Evolutionary conservation across 2,888 invertebrate genomes (phyloP).

Genomic region (Agrochola litura): DNA sequence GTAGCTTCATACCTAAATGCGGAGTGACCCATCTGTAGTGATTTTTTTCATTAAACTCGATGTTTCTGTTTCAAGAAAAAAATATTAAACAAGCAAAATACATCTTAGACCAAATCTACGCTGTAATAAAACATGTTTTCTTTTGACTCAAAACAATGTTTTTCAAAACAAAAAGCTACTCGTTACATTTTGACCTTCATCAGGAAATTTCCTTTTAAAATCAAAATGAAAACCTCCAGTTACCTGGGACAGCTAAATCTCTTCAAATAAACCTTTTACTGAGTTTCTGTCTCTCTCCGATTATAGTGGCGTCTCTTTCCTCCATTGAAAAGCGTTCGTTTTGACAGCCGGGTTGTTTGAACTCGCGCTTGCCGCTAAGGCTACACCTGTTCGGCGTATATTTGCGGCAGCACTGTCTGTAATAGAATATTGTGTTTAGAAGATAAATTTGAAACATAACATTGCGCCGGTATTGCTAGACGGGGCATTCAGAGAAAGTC

Average conservation of each 20-base stretch:
- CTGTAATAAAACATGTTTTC: neutral
- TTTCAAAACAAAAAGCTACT: neutral
- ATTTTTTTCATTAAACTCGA: neutral
- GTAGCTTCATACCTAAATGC: too few relatives aligned
- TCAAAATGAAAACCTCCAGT: neutral
- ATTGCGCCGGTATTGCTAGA: too few relatives aligned
- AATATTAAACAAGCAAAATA: neutral
- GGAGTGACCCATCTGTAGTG: too few relatives aligned
- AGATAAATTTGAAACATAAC: too few relatives aligned
- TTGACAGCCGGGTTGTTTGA: conserved; percentile 91
- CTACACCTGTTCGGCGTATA: conserved; percentile 90
- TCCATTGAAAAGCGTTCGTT: conserved; percentile 95
- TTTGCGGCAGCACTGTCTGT: conserved; percentile 91
- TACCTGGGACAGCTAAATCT: neutral
- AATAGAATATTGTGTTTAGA: conserved; percentile 6
- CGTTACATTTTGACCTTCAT: neutral
- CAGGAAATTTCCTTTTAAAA: neutral
- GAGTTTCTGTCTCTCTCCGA: neutral
- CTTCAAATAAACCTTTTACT: conserved; percentile 6
- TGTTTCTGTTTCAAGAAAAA: neutral
- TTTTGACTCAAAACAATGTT: neutral
- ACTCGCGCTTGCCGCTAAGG: conserved; percentile 89
- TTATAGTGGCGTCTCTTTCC: conserved; percentile 95
- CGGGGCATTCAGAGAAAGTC: too few relatives aligned
- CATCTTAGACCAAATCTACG: neutral